Evolutionary conservation across 2,113 vertebrate genomes (phyloP).

Genomic region (Oxygymnocypris stewartii): DNA sequence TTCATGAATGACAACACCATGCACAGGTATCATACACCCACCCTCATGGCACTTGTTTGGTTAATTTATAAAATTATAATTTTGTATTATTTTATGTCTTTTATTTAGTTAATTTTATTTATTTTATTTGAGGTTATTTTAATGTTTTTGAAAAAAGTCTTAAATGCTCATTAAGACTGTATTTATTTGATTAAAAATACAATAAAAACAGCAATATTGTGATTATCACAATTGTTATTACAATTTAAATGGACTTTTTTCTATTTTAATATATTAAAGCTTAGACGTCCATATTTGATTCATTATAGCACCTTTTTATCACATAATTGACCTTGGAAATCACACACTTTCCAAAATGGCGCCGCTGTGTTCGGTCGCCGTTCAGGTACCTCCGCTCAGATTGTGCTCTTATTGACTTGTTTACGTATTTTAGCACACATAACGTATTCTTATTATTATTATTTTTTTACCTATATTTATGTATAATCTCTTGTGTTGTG

Average conservation of each 20-base stretch:
- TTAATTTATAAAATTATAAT: not conserved
- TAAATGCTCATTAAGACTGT: not conserved
- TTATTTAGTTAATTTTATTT: too few species aligned
- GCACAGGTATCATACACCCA: slow-evolving; percentile 81
- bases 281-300: not conserved
- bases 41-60: not conserved
- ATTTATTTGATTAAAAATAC: not conserved
- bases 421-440: too few species aligned
- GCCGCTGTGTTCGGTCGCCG: too few species aligned
- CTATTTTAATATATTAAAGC: not conserved
- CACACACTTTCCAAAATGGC: too few species aligned
- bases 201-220: not conserved
- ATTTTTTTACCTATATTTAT: too few species aligned
- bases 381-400: too few species aligned
- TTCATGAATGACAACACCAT: slow-evolving; percentile 99
- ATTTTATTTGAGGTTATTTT: not conserved
- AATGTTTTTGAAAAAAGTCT: not conserved
- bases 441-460: too few species aligned
- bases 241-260: not conserved
- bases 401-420: too few species aligned
- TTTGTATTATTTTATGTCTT: not conserved
- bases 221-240: not conserved
- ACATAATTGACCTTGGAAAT: not conserved
- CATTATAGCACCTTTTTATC: not conserved
- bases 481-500: too few species aligned